A percentile compares a stretch with the other conserved stretches of the same genome.
These are phyloP conservation scores for Nebria ingens DNA, from an alignment of 1,140 invertebrate genomes.

Conservation along the genomic window DNA sequence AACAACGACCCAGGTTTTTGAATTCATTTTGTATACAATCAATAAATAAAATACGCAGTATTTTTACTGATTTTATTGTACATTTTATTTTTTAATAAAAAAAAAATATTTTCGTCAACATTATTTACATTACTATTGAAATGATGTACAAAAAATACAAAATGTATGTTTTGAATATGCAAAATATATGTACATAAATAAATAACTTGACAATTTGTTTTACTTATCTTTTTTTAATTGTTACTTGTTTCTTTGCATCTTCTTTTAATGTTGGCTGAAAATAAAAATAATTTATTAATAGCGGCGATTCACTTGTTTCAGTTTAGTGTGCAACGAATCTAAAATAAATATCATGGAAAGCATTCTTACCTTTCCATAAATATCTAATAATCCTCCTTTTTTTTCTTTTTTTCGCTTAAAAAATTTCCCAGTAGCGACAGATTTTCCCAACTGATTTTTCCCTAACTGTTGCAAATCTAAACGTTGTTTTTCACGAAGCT, in stretches of 20 bases:
- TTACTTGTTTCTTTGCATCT: no score
- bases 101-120: not conserved
- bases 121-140: constrained; percentile 21
- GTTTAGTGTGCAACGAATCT: no score
- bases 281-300: no score
- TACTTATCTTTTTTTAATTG: constrained; percentile 12
- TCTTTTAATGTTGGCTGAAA: constrained; percentile 14
- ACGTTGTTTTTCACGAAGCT: constrained; percentile 28
- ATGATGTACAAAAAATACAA: constrained; percentile 17
- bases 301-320: no score
- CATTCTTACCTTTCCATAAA: constrained; percentile 33
- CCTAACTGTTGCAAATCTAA: constrained; percentile 38
- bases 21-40: not conserved
- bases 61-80: not conserved
- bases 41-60: not conserved
- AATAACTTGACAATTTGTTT: not conserved
- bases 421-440: constrained; percentile 35
- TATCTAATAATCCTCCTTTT: constrained; percentile 25
- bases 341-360: no score
- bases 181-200: constrained; percentile 24
- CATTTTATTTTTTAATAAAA: not conserved
- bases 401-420: constrained; percentile 26
- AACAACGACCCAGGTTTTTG: not conserved
- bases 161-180: constrained; percentile 17
- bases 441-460: constrained; percentile 38